Conservation (phyloP, 2,888 invertebrate species). For the Drepanosiphum platanoidis region DNA sequence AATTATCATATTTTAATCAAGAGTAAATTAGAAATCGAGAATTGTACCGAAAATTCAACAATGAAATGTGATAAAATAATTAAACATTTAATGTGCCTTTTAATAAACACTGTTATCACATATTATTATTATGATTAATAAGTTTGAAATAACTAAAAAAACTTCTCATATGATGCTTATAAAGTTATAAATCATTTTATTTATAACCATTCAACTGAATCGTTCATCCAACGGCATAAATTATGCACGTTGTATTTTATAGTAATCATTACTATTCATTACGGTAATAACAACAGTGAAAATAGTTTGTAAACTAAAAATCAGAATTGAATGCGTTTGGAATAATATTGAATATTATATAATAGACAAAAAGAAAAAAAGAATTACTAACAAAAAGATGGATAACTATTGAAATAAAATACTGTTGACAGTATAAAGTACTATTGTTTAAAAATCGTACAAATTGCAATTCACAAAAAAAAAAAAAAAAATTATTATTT, state of each 20-base stretch:
- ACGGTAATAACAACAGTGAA: too few relatives aligned
- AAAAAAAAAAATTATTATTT: not conserved
- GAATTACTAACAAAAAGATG: not conserved
- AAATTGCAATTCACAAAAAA: not conserved
- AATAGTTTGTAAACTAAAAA: not conserved
- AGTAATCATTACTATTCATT: too few relatives aligned
- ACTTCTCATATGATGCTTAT: not conserved
- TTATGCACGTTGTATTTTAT: too few relatives aligned
- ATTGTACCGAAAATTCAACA: not conserved
- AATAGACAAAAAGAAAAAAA: not conserved
- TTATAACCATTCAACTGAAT: not conserved
- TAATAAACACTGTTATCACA: not conserved
- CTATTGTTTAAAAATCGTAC: constrained; percentile 17
- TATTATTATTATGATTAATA: not conserved
- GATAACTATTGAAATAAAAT: constrained; percentile 14
- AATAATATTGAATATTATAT: not conserved
- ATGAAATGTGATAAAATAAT: not conserved
- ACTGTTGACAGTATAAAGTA: not conserved
- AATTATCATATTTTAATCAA: too few relatives aligned
- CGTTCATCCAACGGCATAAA: not conserved
- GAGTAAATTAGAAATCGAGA: not conserved
- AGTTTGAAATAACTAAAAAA: too few relatives aligned
- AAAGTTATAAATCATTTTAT: not conserved
- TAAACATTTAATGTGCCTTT: not conserved
- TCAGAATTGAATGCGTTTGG: not conserved